Conservation (phyloP, 92 coral and sea anemone genomes). For the Zoanthus gigantus region DNA sequence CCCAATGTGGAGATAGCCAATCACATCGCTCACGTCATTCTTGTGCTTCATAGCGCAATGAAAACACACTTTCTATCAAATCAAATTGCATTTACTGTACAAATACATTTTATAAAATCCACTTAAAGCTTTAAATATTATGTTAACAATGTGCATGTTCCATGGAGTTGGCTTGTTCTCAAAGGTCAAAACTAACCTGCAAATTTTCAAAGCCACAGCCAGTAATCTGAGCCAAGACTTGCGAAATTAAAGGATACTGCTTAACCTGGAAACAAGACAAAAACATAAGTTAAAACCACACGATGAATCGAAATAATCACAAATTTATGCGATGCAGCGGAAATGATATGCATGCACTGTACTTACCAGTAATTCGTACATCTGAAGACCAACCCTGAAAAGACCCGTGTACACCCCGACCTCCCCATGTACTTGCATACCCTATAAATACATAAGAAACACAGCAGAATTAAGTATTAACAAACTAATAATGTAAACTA, state of each 20-base stretch:
- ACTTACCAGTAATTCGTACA: slow-evolving; percentile 91
- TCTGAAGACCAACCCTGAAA: slow-evolving; percentile 65
- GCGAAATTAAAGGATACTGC: slow-evolving; percentile 76
- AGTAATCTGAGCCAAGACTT: slow-evolving; percentile 76
- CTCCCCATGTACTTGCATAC: slow-evolving; percentile 90
- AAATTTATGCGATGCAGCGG: not conserved
- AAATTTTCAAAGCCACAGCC: slow-evolving; percentile 69
- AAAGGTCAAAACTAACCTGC: slow-evolving; percentile 63
- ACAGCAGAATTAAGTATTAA: not conserved
- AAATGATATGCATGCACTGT: not conserved
- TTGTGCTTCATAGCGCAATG: no score
- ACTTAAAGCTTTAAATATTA: no score
- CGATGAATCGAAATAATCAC: not conserved
- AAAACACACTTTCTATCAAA: no score
- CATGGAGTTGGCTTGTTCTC: not conserved
- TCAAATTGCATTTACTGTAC: no score
- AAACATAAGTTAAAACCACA: not conserved
- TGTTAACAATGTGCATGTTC: not conserved
- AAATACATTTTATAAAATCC: no score
- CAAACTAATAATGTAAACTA: not conserved
- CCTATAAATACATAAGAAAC: slow-evolving; percentile 47
- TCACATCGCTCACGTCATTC: no score
- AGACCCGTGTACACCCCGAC: slow-evolving; percentile 69
- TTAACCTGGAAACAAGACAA: slow-evolving; percentile 65
- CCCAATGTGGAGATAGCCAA: no score